Conservation (phyloP, 2,888 invertebrate genomes). For the Erpobdella octoculata region DNA sequence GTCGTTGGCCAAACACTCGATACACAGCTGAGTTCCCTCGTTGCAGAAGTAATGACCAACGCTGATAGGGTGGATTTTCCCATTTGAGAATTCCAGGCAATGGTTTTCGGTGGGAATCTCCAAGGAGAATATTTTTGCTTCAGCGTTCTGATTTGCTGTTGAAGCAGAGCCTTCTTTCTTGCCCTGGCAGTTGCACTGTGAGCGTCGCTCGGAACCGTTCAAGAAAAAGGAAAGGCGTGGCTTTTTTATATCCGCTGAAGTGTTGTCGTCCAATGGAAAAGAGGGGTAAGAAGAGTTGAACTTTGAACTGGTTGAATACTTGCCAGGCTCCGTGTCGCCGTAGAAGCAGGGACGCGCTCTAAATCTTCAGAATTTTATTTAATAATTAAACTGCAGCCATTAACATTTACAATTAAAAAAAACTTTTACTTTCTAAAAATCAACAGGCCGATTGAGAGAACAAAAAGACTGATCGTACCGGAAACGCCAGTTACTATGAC, state of each 20-base stretch:
- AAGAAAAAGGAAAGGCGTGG: too few species aligned
- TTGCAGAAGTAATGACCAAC: not conserved
- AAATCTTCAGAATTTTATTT: not conserved
- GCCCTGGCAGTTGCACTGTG: too few species aligned
- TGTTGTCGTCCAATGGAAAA: not conserved
- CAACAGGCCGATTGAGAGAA: constrained; percentile 30
- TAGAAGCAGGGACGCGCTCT: not conserved
- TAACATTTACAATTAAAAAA: not conserved
- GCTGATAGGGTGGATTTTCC: too few species aligned
- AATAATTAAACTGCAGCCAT: too few species aligned
- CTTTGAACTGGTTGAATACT: not conserved
- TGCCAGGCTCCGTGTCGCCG: not conserved
- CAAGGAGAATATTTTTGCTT: not conserved
- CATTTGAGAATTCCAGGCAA: not conserved
- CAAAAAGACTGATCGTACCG: constrained; percentile 30
- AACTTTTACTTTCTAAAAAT: constrained; percentile 27
- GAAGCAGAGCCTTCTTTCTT: too few species aligned
- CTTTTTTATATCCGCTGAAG: too few species aligned
- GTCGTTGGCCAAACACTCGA: constrained; percentile 4
- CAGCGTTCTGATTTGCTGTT: not conserved
- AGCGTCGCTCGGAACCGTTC: too few species aligned
- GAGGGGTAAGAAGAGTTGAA: not conserved
- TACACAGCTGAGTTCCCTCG: not conserved
- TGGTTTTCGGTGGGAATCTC: not conserved
- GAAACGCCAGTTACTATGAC: constrained; percentile 31